A percentile compares a stretch with the other conserved stretches of the same genome.
Evolutionary conservation across 2,113 vertebrate genomes (phyloP).

Genomic region (Eretmochelys imbricata): DNA sequence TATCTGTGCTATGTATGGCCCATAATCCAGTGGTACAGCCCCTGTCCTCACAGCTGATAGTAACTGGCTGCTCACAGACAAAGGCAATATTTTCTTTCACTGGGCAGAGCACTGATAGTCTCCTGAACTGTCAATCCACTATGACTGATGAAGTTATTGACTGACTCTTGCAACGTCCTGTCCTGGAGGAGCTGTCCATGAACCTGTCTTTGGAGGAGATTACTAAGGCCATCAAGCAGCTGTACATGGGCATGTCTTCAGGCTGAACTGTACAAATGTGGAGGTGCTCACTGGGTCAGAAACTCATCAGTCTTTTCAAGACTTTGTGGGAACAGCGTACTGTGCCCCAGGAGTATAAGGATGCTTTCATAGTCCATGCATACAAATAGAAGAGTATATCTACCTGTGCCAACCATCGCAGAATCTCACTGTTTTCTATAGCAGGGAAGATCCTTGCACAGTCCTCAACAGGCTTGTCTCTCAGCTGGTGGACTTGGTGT

Average conservation of each 20-base stretch:
- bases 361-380: neutral
- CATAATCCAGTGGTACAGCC: neutral
- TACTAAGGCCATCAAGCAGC: neutral
- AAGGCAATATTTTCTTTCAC: neutral
- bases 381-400: neutral
- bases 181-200: too few species aligned
- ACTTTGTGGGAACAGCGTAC: neutral
- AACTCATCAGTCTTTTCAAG: neutral
- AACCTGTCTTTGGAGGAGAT: neutral
- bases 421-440: neutral
- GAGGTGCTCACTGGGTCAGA: neutral
- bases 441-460: neutral
- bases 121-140: too few species aligned
- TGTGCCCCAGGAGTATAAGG: neutral
- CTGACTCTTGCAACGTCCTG: too few species aligned
- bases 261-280: neutral
- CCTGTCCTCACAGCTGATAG: neutral
- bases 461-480: neutral
- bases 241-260: neutral
- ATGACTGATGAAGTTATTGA: too few species aligned
- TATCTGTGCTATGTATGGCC: neutral
- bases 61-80: neutral
- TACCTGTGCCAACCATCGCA: neutral
- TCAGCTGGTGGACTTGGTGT: neutral
- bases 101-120: too few species aligned